Evolutionary conservation across 2,888 invertebrate genomes (phyloP).

Genomic region (Digitonthophagus gazella): DNA sequence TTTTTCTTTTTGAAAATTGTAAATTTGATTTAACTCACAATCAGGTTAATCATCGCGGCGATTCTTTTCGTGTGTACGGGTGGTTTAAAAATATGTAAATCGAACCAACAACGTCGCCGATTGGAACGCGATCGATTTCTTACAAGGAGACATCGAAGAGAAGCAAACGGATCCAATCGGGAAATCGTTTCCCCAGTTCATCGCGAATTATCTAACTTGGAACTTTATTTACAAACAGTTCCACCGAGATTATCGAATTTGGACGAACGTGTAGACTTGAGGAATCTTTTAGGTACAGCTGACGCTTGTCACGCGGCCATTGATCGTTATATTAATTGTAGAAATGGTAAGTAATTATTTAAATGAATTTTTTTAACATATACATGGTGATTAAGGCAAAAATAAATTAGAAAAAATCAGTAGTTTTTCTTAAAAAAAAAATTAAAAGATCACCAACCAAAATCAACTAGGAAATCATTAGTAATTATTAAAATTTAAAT

Average conservation of each 20-base stretch:
- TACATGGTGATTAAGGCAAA: not conserved
- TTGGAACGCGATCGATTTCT: not conserved
- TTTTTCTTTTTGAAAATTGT: too few species aligned
- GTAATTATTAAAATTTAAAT: too few species aligned
- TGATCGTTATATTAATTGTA: slow-evolving; percentile 23
- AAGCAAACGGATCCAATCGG: too few species aligned
- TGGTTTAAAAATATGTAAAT: slow-evolving; percentile 21
- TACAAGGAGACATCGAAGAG: too few species aligned
- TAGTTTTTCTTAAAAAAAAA: too few species aligned
- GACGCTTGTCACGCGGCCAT: slow-evolving; percentile 22
- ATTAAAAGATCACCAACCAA: too few species aligned
- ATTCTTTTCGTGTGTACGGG: slow-evolving; percentile 23
- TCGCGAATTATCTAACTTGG: not conserved
- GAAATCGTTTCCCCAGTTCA: too few species aligned
- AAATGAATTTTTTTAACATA: not conserved
- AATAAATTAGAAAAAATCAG: not conserved
- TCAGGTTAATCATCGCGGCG: slow-evolving; percentile 21
- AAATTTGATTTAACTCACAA: too few species aligned
- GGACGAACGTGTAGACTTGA: slow-evolving; percentile 19
- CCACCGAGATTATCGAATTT: slow-evolving; percentile 7
- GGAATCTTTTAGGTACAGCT: slow-evolving; percentile 14
- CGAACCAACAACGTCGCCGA: not conserved
- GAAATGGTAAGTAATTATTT: slow-evolving; percentile 18
- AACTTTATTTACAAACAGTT: not conserved
- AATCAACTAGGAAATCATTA: too few species aligned